phyloP scores from a whole-genome alignment of 2,888 invertebrate genomes.

The Rhagonycha lutea region DNA sequence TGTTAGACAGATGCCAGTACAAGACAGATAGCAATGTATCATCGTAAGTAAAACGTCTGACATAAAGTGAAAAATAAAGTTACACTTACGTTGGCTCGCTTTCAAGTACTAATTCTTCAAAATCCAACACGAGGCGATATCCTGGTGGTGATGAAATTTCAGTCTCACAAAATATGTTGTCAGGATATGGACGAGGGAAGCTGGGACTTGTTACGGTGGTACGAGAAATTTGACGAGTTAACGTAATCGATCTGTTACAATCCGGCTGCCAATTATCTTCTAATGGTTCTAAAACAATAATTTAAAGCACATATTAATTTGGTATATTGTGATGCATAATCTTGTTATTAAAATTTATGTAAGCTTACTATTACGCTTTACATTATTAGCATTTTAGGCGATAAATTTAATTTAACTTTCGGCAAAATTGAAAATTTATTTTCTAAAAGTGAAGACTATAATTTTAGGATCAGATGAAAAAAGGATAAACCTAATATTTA shows the following conservation, averaged over 20 bases:
- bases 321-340: background rate
- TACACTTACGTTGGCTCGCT: slow-evolving; percentile 73
- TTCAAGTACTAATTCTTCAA: slow-evolving; percentile 77
- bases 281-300: slow-evolving; percentile 51
- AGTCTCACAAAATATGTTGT: slow-evolving; percentile 75
- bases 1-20: background rate
- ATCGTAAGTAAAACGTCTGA: background rate
- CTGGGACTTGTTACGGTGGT: slow-evolving; percentile 77
- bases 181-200: slow-evolving; percentile 78
- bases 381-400: background rate
- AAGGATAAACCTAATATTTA: no score
- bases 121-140: slow-evolving; percentile 72
- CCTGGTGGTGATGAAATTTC: slow-evolving; percentile 70
- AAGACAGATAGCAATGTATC: background rate
- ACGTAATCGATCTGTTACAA: slow-evolving; percentile 71
- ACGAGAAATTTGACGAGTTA: slow-evolving; percentile 69
- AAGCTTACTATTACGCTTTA: background rate
- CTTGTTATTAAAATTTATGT: background rate
- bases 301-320: background rate
- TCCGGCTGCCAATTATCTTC: slow-evolving; percentile 57
- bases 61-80: background rate
- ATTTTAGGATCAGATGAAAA: no score
- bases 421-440: background rate
- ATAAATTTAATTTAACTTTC: background rate
- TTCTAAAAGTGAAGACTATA: no score